Conservation (phyloP, 2,113 vertebrate species). For the Ascaphus truei region DNA sequence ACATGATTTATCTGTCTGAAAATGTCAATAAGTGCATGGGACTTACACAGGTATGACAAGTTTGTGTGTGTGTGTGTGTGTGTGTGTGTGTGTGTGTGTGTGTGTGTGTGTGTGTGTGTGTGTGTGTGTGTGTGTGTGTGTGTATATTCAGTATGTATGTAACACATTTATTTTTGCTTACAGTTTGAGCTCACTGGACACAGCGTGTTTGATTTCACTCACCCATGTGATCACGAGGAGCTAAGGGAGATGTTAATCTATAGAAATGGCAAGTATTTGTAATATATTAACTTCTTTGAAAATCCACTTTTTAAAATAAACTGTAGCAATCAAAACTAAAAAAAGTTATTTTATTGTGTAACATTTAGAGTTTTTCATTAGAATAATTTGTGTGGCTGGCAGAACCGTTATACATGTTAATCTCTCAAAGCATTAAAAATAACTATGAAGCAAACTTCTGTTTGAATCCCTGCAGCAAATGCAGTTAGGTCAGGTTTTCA, state of each 20-base stretch:
- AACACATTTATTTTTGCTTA: slow-evolving; percentile 39
- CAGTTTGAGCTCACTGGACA: slow-evolving; percentile 96
- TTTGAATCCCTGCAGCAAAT: no score
- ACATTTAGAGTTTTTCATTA: no score
- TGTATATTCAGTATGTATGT: background rate
- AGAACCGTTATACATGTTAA: no score
- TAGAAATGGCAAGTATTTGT: slow-evolving; percentile 83
- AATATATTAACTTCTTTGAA: no score
- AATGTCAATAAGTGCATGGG: slow-evolving; percentile 96
- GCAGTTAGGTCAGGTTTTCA: no score
- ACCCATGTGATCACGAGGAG: slow-evolving; percentile 97
- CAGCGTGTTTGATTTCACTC: slow-evolving; percentile 94
- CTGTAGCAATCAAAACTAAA: no score
- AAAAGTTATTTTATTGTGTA: no score
- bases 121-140: no score
- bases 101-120: no score
- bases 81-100: background rate
- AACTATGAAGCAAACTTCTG: no score
- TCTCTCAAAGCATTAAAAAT: no score
- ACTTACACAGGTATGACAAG: slow-evolving; percentile 82
- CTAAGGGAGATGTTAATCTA: slow-evolving; percentile 92
- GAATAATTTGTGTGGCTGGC: no score
- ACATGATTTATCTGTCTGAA: slow-evolving; percentile 94
- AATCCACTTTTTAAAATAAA: slow-evolving; percentile 35
- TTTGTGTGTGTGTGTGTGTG: background rate